A percentile compares a stretch with the other conserved stretches of the same genome.
These are phyloP conservation scores for Platyscapa corneri DNA, from an alignment of 1,140 invertebrate genomes.

Conservation along the genomic window DNA sequence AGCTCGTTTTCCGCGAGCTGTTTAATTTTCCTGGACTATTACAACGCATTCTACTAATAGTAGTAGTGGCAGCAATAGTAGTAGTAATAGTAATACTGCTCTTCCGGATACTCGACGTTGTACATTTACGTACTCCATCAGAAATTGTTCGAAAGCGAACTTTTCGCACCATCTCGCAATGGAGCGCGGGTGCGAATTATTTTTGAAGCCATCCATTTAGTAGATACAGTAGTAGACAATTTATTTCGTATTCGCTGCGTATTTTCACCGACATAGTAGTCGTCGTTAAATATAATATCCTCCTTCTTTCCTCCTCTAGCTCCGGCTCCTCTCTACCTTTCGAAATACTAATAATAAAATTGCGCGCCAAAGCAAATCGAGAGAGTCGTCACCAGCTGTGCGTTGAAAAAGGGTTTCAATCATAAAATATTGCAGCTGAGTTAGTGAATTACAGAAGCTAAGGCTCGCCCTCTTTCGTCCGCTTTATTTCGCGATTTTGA, in stretches of 20 bases:
- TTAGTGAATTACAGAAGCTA: conserved; percentile 24
- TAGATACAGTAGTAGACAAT: neutral
- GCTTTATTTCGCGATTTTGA: conserved; percentile 41
- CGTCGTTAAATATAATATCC: neutral
- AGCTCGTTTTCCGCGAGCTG: conserved; percentile 33
- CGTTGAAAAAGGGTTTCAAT: conserved; percentile 15
- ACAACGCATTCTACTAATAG: neutral
- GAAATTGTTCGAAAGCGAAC: neutral
- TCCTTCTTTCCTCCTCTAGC: neutral
- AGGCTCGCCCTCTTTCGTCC: neutral
- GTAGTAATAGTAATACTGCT: neutral
- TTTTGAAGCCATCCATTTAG: neutral
- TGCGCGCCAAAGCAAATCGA: conserved; percentile 1
- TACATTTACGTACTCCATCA: neutral
- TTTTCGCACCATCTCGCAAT: neutral
- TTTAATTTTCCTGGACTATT: conserved; percentile 30
- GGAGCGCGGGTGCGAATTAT: neutral
- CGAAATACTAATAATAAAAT: conserved; percentile 36
- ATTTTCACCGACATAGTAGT: neutral
- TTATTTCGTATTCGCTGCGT: neutral
- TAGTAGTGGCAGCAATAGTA: neutral
- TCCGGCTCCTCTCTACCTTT: neutral
- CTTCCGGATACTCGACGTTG: neutral
- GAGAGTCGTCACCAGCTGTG: conserved; percentile 20
- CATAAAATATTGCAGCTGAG: conserved; percentile 14